Conservation (phyloP, 2,888 invertebrate genomes). For the Cosmia pyralina region DNA sequence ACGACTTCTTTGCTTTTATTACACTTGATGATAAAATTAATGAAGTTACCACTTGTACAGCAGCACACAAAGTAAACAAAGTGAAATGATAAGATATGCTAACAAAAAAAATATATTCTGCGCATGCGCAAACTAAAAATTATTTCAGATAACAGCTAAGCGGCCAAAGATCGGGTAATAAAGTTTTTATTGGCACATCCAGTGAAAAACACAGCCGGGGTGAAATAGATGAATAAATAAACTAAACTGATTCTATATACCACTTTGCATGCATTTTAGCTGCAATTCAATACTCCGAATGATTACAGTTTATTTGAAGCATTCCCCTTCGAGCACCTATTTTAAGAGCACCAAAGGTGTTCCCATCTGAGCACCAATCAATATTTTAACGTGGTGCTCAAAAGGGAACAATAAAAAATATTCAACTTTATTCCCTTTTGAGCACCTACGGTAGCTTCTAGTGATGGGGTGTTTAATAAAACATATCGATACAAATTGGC, state of each 20-base stretch:
- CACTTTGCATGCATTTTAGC: constrained; percentile 10
- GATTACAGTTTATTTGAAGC: constrained; percentile 17
- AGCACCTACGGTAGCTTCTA: too few species aligned
- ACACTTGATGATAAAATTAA: constrained; percentile 9
- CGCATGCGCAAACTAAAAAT: constrained; percentile 30
- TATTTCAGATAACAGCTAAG: constrained; percentile 41
- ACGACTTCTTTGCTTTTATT: constrained; percentile 3
- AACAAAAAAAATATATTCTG: constrained; percentile 25
- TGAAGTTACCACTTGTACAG: constrained; percentile 7
- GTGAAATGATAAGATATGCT: constrained; percentile 37
- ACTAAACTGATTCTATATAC: constrained; percentile 28
- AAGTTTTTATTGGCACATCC: constrained; percentile 54
- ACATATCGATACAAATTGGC: too few species aligned
- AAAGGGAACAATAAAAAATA: too few species aligned
- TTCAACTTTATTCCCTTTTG: too few species aligned
- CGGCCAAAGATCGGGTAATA: constrained; percentile 50
- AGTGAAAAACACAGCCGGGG: constrained; percentile 29
- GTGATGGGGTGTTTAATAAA: too few species aligned
- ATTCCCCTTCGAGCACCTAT: too few species aligned
- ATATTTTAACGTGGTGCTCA: too few species aligned
- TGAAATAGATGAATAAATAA: constrained; percentile 32
- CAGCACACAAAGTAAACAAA: constrained; percentile 39
- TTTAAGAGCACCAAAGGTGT: too few species aligned
- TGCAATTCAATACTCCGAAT: constrained; percentile 29
- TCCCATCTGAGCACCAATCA: too few species aligned